phyloP scores from a whole-genome alignment of 2,113 vertebrate genomes.

The Gnathonemus longibarbis region DNA sequence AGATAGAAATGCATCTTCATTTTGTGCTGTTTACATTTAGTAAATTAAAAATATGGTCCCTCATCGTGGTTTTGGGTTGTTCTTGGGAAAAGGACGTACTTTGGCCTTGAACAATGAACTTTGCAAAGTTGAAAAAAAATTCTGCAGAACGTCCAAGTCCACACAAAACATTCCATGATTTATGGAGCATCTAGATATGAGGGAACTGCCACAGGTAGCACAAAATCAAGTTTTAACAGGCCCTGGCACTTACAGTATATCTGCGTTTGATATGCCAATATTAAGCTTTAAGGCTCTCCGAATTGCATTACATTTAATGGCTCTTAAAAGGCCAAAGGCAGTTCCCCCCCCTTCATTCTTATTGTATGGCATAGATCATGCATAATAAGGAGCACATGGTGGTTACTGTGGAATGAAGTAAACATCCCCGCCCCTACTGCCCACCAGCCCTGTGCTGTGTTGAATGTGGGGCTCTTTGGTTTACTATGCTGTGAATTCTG shows the following conservation, averaged over 20 bases:
- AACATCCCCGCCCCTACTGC: slow-evolving; percentile 22
- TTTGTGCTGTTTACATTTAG: neutral
- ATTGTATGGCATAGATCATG: slow-evolving; percentile 24
- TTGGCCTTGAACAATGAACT: neutral
- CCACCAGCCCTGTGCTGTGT: neutral
- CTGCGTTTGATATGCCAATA: neutral
- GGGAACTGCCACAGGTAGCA: neutral
- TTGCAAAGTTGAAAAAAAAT: neutral
- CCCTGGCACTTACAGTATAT: neutral
- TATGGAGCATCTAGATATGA: neutral
- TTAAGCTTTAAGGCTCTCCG: slow-evolving; percentile 12
- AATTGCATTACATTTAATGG: neutral
- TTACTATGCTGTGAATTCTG: neutral
- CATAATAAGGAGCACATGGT: slow-evolving; percentile 30
- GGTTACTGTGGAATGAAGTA: slow-evolving; percentile 28
- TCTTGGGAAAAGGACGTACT: neutral
- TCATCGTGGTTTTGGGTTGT: neutral
- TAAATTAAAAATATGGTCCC: neutral
- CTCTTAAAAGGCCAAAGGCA: slow-evolving; percentile 4
- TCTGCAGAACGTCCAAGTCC: neutral
- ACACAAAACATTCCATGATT: neutral
- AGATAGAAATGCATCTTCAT: neutral
- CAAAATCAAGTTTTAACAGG: neutral
- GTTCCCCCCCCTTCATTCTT: neutral
- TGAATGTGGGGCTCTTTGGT: slow-evolving; percentile 1